These are phyloP conservation scores for Sorex fumeus DNA, from an alignment of 2,113 vertebrate species.

Conservation along the genomic window DNA sequence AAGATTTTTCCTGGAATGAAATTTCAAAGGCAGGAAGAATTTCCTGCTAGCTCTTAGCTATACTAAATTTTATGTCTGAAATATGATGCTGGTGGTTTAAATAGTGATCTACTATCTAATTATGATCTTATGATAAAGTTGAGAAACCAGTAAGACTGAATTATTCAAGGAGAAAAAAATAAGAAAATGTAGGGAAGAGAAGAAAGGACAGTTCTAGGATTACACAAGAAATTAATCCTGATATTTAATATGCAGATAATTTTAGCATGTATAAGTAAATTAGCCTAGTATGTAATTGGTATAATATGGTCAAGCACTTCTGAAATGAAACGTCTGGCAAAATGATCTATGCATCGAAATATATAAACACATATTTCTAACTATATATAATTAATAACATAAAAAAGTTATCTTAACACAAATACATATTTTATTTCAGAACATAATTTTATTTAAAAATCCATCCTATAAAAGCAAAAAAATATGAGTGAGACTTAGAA, in stretches of 20 bases:
- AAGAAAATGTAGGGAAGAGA: background rate
- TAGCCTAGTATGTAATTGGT: background rate
- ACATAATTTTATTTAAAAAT: constrained; percentile 24
- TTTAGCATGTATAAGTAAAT: background rate
- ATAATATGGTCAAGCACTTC: background rate
- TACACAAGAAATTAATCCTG: background rate
- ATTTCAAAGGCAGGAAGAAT: background rate
- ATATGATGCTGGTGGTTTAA: background rate
- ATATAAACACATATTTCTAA: background rate
- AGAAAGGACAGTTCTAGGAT: background rate
- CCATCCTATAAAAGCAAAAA: background rate
- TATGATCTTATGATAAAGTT: background rate
- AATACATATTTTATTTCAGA: constrained; percentile 28
- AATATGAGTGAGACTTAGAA: background rate
- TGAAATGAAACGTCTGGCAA: background rate
- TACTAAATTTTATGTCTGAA: background rate
- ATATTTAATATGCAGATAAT: background rate
- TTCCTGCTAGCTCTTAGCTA: background rate
- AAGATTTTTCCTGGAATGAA: background rate
- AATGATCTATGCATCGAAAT: background rate
- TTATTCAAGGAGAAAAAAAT: background rate
- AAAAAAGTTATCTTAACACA: background rate
- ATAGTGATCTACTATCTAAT: background rate
- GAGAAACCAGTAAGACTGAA: background rate
- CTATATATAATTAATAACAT: constrained; percentile 1